Percentiles rank a stretch among this genome's conserved stretches.
phyloP scores from a whole-genome alignment of 2,113 vertebrate genomes.

The Parus major region DNA sequence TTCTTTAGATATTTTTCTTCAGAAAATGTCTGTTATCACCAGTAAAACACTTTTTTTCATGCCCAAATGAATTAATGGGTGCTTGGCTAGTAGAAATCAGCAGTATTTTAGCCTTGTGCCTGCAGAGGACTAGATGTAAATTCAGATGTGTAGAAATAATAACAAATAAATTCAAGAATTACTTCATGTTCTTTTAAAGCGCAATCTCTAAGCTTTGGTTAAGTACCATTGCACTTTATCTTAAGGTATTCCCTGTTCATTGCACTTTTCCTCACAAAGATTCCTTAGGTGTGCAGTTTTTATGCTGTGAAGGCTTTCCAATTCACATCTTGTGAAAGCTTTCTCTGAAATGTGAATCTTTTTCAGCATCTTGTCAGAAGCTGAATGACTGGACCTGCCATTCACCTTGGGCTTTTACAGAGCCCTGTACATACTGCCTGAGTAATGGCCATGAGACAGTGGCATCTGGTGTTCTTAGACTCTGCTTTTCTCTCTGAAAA shows the following conservation, averaged over 20 bases:
- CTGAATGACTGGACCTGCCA: not conserved
- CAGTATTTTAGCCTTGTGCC: not conserved
- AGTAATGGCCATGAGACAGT: not conserved
- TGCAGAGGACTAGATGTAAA: not conserved
- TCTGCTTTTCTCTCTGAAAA: not conserved
- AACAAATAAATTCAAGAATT: not conserved
- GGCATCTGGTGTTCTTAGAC: not conserved
- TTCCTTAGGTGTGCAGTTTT: not conserved
- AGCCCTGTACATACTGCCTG: not conserved
- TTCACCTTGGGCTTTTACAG: not conserved
- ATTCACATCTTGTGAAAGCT: not conserved
- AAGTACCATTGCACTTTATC: not conserved
- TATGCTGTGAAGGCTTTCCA: not conserved
- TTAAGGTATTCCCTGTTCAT: not conserved
- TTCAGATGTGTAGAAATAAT: not conserved
- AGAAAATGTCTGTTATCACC: not conserved
- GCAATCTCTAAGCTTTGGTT: not conserved
- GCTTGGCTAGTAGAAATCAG: not conserved
- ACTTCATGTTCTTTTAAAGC: not conserved
- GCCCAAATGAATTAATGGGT: not conserved
- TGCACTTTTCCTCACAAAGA: not conserved
- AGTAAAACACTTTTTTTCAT: not conserved
- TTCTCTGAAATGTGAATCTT: not conserved
- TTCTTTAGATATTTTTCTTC: not conserved
- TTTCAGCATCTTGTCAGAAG: not conserved